phyloP scores from a whole-genome alignment of 2,113 vertebrate genomes.

The Mobula hypostoma region DNA sequence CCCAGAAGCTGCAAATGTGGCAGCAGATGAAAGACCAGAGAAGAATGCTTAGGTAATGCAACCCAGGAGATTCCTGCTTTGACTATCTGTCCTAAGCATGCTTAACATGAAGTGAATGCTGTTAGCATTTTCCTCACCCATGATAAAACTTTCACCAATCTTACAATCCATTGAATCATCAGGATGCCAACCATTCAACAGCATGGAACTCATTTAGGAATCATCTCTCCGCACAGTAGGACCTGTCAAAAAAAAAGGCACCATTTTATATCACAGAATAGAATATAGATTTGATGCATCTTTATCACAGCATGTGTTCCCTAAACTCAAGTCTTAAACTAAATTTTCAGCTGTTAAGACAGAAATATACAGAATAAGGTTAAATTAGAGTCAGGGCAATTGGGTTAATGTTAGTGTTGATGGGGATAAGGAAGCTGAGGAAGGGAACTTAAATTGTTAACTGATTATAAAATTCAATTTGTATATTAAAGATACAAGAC shows the following conservation, averaged over 20 bases:
- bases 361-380: not conserved
- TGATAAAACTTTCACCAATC: not conserved
- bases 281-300: not conserved
- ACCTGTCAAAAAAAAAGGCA: not conserved
- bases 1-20: not conserved
- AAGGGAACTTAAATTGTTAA: not conserved
- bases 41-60: not conserved
- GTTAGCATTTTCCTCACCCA: not conserved
- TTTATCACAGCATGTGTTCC: not conserved
- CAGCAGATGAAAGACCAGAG: not conserved
- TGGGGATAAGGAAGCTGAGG: not conserved
- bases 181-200: not conserved
- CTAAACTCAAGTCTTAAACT: not conserved
- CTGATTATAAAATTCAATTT: too few species aligned
- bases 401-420: too few species aligned
- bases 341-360: not conserved
- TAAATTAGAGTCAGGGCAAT: not conserved
- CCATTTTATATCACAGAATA: not conserved
- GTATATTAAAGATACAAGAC: too few species aligned
- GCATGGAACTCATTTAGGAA: not conserved
- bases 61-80: not conserved
- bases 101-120: not conserved
- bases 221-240: not conserved
- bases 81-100: not conserved
- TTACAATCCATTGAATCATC: not conserved